These are phyloP conservation scores for Caenorhabditis sp. DNA, from an alignment of 2,888 invertebrate genomes.

Conservation along the genomic window DNA sequence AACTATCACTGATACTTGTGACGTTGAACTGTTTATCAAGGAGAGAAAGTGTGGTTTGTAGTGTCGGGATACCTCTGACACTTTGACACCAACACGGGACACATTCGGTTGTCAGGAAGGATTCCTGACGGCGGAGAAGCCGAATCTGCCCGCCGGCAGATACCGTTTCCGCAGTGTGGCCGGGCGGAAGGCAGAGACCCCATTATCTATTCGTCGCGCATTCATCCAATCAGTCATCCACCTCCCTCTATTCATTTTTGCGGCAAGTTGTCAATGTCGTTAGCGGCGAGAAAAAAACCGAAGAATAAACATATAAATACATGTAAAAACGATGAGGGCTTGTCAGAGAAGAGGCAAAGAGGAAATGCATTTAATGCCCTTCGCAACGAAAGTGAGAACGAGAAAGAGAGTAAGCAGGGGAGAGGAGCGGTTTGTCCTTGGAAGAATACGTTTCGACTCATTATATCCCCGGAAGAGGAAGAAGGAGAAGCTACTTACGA, in stretches of 20 bases:
- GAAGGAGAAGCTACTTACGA: slow-evolving; percentile 65
- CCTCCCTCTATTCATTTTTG: slow-evolving; percentile 33
- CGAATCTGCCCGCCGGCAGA: background rate
- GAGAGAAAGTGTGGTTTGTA: slow-evolving; percentile 15
- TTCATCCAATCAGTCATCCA: slow-evolving; percentile 26
- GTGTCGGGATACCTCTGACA: background rate
- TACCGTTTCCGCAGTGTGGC: slow-evolving; percentile 13
- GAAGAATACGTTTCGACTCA: slow-evolving; percentile 13
- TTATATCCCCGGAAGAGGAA: slow-evolving; percentile 28
- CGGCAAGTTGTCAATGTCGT: slow-evolving; percentile 52
- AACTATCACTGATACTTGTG: slow-evolving; percentile 11
- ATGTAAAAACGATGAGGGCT: slow-evolving; percentile 27
- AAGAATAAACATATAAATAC: slow-evolving; percentile 22
- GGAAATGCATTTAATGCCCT: slow-evolving; percentile 41
- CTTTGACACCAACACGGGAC: background rate
- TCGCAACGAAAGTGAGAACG: slow-evolving; percentile 47
- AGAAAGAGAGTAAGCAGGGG: slow-evolving; percentile 10
- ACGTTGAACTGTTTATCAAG: background rate
- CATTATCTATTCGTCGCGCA: slow-evolving; percentile 23
- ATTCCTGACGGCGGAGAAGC: slow-evolving; percentile 1
- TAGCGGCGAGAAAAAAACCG: slow-evolving; percentile 37
- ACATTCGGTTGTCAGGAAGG: too few relatives aligned
- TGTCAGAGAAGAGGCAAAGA: slow-evolving; percentile 5
- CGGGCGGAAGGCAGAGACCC: slow-evolving; percentile 22
- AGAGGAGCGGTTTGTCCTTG: slow-evolving; percentile 30